Conservation (phyloP, 2,113 vertebrate genomes). For the Ageneiosus marmoratus region DNA sequence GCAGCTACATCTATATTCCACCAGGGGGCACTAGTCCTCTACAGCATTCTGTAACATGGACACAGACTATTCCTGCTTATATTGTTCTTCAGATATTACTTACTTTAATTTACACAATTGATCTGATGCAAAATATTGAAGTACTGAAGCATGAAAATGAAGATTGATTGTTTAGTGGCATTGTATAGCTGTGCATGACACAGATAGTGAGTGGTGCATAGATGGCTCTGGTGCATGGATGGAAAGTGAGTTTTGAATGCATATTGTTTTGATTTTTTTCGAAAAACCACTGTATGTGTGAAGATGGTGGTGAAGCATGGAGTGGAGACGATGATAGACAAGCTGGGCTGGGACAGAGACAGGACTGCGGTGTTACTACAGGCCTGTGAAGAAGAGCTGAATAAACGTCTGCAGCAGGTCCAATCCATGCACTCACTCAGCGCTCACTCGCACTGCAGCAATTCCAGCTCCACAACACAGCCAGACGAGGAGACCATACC, state of each 20-base stretch:
- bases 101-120: slow-evolving; percentile 1
- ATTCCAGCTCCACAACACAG: slow-evolving; percentile 26
- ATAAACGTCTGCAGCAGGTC: slow-evolving; percentile 65
- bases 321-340: slow-evolving; percentile 58
- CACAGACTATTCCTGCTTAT: background rate
- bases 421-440: slow-evolving; percentile 69
- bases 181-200: no score
- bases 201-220: no score
- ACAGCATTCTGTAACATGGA: background rate
- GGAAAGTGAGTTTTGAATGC: background rate
- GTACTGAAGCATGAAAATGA: background rate
- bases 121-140: background rate
- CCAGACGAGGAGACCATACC: slow-evolving; percentile 24
- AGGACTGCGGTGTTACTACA: slow-evolving; percentile 64
- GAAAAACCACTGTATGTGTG: background rate
- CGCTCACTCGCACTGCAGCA: slow-evolving; percentile 46
- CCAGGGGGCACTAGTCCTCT: slow-evolving; percentile 35
- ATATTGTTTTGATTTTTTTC: background rate
- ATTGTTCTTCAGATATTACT: background rate
- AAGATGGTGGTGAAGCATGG: slow-evolving; percentile 70
- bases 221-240: background rate
- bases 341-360: slow-evolving; percentile 65
- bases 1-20: slow-evolving; percentile 34
- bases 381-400: slow-evolving; percentile 69
- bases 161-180: background rate